Percentiles rank a stretch among this genome's conserved stretches.
These are phyloP conservation scores for Orchestes rusci DNA, from an alignment of 2,888 invertebrate genomes.

Conservation along the genomic window DNA sequence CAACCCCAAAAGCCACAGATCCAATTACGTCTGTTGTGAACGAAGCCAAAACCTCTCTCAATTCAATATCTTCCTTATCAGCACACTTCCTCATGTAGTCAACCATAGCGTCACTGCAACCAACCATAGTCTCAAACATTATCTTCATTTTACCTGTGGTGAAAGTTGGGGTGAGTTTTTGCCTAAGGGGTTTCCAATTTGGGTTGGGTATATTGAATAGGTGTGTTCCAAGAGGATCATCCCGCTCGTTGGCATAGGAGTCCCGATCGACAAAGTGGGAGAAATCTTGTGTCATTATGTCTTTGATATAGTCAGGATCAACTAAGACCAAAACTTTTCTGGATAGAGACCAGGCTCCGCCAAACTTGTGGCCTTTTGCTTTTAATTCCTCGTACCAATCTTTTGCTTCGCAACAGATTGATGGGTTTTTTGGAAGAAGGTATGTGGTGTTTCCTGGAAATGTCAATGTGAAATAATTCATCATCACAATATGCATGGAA, in stretches of 20 bases:
- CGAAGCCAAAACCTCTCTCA: slow-evolving; percentile 45
- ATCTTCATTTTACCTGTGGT: slow-evolving; percentile 45
- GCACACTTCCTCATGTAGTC: slow-evolving; percentile 32
- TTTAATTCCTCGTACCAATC: slow-evolving; percentile 29
- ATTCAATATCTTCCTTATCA: slow-evolving; percentile 38
- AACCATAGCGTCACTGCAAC: too few relatives aligned
- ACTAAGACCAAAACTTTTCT: slow-evolving; percentile 30
- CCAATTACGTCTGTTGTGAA: slow-evolving; percentile 55
- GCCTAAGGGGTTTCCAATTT: slow-evolving; percentile 58
- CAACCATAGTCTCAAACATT: too few relatives aligned
- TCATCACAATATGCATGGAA: too few relatives aligned
- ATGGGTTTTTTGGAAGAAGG: slow-evolving; percentile 2
- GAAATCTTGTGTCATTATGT: too few relatives aligned
- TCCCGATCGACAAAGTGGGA: too few relatives aligned
- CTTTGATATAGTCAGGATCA: too few relatives aligned
- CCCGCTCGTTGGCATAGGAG: slow-evolving; percentile 33
- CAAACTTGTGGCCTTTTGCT: slow-evolving; percentile 24
- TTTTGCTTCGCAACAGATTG: slow-evolving; percentile 9
- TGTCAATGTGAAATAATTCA: not conserved
- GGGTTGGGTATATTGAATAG: slow-evolving; percentile 50
- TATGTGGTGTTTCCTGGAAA: slow-evolving; percentile 14
- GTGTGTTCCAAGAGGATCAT: slow-evolving; percentile 44
- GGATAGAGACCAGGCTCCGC: slow-evolving; percentile 24
- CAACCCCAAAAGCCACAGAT: slow-evolving; percentile 57
- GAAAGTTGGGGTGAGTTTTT: slow-evolving; percentile 53